Base-by-base conservation (phyloP, 2,113 vertebrate genomes). In the Girardinichthys multiradiatus region DNA sequence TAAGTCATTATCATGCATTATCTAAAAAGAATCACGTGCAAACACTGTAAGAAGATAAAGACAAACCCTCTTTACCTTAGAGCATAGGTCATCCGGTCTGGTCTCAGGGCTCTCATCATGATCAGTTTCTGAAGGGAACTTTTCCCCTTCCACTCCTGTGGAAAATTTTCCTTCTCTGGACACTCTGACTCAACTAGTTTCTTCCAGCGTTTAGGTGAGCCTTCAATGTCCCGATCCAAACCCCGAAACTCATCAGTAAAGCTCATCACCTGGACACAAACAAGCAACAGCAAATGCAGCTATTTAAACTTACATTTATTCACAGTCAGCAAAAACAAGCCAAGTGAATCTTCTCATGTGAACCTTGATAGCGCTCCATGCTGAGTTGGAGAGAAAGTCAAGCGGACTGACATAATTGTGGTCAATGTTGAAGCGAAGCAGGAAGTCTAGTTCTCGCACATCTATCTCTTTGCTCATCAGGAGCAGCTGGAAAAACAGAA, bases 291-390 rank as follows among this genome's bases (percentile, higher is more conserved):
- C 48, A 57, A 42, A 60, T 35, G 30, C 4, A 14, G 39, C 48
- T 33, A 31, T 42, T 42, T 33, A 31, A 10, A 27, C 2, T 11
- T 60, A 4, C 14, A 68, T 51, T 29, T n/a, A 11, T 30, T 45
- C n/a, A 12, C 51, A 35, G 1, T 5, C 4, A 21, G 35, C 26
- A 31, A 70, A 14, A 70, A 28, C 11, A 59, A 68, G 5, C 37
- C 37, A 17, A 58, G 4, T 15, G n/a, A 35, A 31, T 14, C 9
- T 26, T 35, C 42, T 42, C 28, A 37, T 58, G 3, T 4, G 48
- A 71, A 94, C 92, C 82, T 94, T 95, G 80, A 95, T 95, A 83
- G 95, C 86, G 26, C 95, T 95, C 93, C 93, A 90, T 1, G 91
- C 79, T 11, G 90, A 86, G 69, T 92, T 95, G 71, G 93, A 92